These are phyloP conservation scores for Metacarcinus magister DNA, from an alignment of 2,888 invertebrate species.

Conservation along the genomic window DNA sequence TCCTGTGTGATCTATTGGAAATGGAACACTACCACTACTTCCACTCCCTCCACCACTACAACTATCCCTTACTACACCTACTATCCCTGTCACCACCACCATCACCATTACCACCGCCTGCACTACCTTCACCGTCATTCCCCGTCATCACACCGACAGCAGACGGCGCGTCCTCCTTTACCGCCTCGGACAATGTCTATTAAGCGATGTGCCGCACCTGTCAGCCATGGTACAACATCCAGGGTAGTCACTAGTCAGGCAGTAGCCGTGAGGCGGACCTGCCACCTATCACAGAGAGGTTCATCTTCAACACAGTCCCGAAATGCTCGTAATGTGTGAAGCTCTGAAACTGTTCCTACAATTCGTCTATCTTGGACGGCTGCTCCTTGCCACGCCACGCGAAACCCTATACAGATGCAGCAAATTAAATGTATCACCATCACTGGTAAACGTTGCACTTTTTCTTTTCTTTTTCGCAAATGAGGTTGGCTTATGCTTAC, in stretches of 20 bases:
- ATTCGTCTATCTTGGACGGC: not conserved
- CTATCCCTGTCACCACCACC: not conserved
- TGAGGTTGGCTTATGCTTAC: not conserved
- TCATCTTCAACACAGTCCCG: not conserved
- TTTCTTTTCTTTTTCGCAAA: not conserved
- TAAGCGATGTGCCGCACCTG: not conserved
- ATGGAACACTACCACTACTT: not conserved
- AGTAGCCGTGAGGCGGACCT: not conserved
- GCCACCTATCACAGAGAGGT: not conserved
- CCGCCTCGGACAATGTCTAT: not conserved
- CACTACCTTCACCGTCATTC: not conserved
- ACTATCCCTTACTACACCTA: not conserved
- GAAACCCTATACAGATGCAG: not conserved
- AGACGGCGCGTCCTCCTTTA: not conserved
- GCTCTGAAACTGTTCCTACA: not conserved
- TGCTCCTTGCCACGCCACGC: not conserved
- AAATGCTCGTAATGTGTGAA: not conserved
- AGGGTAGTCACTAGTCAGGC: not conserved
- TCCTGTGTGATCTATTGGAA: not conserved
- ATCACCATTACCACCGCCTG: not conserved
- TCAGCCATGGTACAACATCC: not conserved
- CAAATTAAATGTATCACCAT: not conserved
- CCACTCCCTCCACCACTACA: not conserved
- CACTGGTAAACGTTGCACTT: not conserved
- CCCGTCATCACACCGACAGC: not conserved